Evolutionary conservation across 1,140 invertebrate species (phyloP), one percentile per base, ranked within the genome.

Genomic region (Zaprionus inermis): DNA sequence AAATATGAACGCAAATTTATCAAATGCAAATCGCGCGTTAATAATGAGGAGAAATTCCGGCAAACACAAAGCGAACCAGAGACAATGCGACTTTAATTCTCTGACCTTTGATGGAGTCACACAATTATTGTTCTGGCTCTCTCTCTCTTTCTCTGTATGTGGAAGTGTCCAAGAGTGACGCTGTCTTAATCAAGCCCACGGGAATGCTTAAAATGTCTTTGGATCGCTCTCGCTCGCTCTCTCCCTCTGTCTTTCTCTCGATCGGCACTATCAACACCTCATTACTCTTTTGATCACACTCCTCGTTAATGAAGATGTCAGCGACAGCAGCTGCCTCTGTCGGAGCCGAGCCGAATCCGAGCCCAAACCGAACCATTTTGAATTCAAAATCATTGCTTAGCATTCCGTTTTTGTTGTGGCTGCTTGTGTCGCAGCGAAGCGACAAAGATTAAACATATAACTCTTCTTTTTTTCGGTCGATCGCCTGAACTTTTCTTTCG

Each of bases 271-370:
- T 91, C 90, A 91, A 91, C 90, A 91, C 90, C 85, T 91, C 90
- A 91, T 91, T 91, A 91, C 90, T 91, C 90, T 88, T 81, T 81
- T 83, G 85, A 91, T 90, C 84, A 90, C 84, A 74, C 75, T 83
- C 85, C 81, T 90, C 85, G 85, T 90, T 90, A 90, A 90, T 90
- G 86, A 85, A 90, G 86, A 86, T 90, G 85, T 90, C 85, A 90
- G 72, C 64, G 38, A 60, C 76, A 58, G 64, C 76, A 58, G 81
- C 70, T 44, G 78, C 74, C 54, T 64, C 44, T 46, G 67, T 12
- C 61, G 1, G 46, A 56, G 20, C 16, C 41, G 41, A 49, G 20
- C 18, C 20, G 34, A 49, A 71, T 51, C 46, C 28, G 24, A 41
- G 69, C 66, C 75, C 79, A 79, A 65, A 73, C 67, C 64, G 79